A percentile compares a stretch with the other conserved stretches of the same genome.
Evolutionary conservation across 2,113 vertebrate genomes (phyloP).

Genomic region (Cercopithecus mona): DNA sequence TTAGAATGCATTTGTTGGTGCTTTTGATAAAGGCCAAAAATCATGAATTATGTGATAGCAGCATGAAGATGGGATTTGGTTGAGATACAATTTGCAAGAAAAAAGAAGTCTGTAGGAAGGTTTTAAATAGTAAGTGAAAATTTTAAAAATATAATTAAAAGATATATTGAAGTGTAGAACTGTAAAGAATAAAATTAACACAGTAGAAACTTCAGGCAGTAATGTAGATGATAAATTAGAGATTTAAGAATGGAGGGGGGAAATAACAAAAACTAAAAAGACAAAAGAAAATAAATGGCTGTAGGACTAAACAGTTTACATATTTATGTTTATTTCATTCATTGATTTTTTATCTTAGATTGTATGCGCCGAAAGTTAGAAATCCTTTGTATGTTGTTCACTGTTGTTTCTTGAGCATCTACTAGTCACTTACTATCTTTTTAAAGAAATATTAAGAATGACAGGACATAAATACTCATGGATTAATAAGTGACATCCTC

Average conservation of each 20-base stretch:
- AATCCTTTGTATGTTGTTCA: background rate
- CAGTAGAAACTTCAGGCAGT: background rate
- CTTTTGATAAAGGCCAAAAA: background rate
- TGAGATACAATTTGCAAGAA: background rate
- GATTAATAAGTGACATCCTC: background rate
- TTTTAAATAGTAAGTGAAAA: background rate
- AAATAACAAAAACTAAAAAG: background rate
- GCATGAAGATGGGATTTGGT: background rate
- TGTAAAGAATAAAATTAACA: slow-evolving; percentile 38
- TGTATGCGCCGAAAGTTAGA: background rate
- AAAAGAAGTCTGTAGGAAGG: background rate
- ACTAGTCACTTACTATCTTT: background rate
- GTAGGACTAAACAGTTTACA: background rate
- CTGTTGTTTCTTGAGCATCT: background rate
- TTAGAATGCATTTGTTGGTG: background rate
- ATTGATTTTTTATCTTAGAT: background rate
- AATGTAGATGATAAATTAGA: background rate
- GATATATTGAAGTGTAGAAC: background rate
- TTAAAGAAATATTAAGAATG: background rate
- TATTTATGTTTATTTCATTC: background rate
- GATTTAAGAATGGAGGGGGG: background rate
- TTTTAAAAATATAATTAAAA: slow-evolving; percentile 36
- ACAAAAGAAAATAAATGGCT: background rate
- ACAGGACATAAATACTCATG: background rate
- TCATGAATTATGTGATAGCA: background rate